phyloP scores from a whole-genome alignment of 1,140 invertebrate species.

The Probaryconus sp. region DNA sequence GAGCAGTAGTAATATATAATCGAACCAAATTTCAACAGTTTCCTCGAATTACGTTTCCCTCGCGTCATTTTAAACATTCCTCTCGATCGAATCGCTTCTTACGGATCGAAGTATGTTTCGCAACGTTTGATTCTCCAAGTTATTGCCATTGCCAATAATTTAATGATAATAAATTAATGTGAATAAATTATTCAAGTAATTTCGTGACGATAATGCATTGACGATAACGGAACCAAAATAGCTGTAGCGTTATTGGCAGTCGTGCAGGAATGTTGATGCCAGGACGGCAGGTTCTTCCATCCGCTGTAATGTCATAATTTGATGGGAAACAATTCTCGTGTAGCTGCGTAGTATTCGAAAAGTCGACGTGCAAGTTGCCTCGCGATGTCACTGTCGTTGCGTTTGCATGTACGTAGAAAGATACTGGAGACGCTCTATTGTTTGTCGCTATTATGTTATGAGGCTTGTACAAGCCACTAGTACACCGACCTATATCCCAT shows the following conservation, averaged over 20 bases:
- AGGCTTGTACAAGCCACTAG: conserved; percentile 56
- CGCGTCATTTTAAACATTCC: too few species aligned
- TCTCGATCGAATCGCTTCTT: too few species aligned
- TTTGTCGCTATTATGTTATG: conserved; percentile 71
- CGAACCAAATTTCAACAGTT: conserved; percentile 42
- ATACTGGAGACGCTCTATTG: conserved; percentile 58
- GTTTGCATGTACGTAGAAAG: conserved; percentile 46
- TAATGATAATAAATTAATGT: conserved; percentile 39
- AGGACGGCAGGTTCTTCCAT: conserved; percentile 22
- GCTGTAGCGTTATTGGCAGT: conserved; percentile 21
- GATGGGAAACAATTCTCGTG: conserved; percentile 36
- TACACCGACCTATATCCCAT: conserved; percentile 70
- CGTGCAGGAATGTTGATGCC: conserved; percentile 37
- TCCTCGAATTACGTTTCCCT: too few species aligned
- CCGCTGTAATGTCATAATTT: conserved; percentile 44
- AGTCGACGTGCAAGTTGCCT: conserved; percentile 47
- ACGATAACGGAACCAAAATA: conserved; percentile 39
- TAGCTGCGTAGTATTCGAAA: conserved; percentile 46
- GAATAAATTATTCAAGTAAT: conserved; percentile 51
- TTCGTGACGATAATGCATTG: conserved; percentile 41
- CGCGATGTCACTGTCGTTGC: conserved; percentile 30
- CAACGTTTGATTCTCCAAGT: too few species aligned
- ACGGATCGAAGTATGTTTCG: too few species aligned
- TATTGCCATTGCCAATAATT: conserved; percentile 51
- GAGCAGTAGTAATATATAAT: conserved; percentile 2